These are phyloP conservation scores for Sciurus vulgaris DNA, from an alignment of 2,797 vertebrate species.

Conservation along the genomic window DNA sequence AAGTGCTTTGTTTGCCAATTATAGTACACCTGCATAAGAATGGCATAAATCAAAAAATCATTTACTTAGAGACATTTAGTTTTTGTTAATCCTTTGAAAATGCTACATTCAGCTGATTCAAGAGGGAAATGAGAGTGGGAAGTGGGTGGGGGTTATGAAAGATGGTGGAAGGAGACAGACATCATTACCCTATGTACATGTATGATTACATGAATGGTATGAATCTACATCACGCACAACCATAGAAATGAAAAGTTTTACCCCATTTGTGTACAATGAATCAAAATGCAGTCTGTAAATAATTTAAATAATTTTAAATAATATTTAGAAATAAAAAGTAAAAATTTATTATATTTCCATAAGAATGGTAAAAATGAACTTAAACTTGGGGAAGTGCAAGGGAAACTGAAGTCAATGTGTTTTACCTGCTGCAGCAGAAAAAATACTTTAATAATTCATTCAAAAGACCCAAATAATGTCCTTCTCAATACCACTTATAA, in stretches of 20 bases:
- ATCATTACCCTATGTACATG: no score
- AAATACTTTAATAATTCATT: neutral
- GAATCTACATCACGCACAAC: no score
- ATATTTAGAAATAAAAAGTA: no score
- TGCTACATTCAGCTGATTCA: neutral
- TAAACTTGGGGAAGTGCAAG: neutral
- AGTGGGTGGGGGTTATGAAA: no score
- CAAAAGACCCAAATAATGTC: neutral
- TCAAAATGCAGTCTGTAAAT: no score
- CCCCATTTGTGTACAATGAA: no score
- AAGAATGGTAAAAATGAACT: neutral
- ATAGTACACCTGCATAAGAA: neutral
- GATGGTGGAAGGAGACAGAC: no score
- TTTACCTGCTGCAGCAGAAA: conserved; percentile 3
- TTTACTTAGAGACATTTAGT: neutral
- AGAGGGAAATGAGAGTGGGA: no score
- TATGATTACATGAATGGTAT: no score
- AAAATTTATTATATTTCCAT: conserved; percentile 39
- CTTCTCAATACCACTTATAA: neutral
- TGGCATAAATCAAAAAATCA: neutral
- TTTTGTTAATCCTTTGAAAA: conserved; percentile 54
- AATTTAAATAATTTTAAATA: no score
- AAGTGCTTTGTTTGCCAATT: neutral
- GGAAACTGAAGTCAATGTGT: neutral
- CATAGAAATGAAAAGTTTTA: no score